These are phyloP conservation scores for Acrossocheilus fasciatus DNA, from an alignment of 2,797 vertebrate genomes.

Conservation along the genomic window DNA sequence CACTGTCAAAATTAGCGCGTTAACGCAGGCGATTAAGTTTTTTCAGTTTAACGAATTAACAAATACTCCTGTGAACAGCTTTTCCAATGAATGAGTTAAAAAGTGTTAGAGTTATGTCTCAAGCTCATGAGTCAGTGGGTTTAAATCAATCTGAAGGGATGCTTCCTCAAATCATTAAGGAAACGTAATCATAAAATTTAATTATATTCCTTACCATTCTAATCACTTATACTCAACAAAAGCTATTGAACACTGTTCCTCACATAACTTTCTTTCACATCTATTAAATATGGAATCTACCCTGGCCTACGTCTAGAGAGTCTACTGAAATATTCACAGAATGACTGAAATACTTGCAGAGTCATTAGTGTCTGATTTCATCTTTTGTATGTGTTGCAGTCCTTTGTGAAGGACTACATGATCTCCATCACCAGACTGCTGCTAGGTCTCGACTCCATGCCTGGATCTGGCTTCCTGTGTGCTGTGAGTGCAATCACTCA, in stretches of 20 bases:
- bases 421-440: constrained; percentile 87
- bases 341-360: constrained; percentile 9
- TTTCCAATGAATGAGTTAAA: not conserved
- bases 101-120: not conserved
- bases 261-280: not conserved
- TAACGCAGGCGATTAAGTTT: too few species aligned
- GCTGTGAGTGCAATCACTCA: constrained; percentile 75
- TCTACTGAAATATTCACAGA: not conserved
- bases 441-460: constrained; percentile 87
- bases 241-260: not conserved
- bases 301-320: not conserved
- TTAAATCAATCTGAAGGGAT: not conserved
- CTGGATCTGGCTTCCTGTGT: constrained; percentile 86
- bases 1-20: too few species aligned
- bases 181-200: not conserved
- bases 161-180: not conserved
- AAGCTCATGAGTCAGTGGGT: not conserved
- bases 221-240: not conserved
- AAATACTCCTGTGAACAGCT: not conserved
- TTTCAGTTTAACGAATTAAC: too few species aligned
- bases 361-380: constrained; percentile 35
- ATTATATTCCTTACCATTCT: not conserved
- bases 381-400: constrained; percentile 71
- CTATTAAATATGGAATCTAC: not conserved
- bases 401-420: constrained; percentile 90